phyloP scores from a whole-genome alignment of 2,888 invertebrate genomes.

The Elegia similella region DNA sequence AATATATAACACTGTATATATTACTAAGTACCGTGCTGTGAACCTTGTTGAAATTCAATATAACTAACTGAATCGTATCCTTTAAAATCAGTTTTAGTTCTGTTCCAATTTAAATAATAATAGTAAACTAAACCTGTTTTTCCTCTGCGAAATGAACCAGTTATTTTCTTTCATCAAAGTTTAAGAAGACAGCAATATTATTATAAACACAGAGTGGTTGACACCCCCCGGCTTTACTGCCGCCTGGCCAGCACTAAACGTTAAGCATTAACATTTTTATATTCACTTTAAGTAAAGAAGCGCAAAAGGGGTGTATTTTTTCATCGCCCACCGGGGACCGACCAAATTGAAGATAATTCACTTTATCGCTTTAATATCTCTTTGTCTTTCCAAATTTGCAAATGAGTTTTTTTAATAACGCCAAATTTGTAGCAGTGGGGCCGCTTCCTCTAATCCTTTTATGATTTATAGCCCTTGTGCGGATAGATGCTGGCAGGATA shows the following conservation, averaged over 20 bases:
- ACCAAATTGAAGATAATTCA: constrained; percentile 68
- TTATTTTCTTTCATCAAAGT: constrained; percentile 14
- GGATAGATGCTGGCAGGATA: constrained; percentile 44
- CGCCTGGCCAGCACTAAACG: constrained; percentile 31
- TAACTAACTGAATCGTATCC: no score
- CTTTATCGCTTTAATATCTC: constrained; percentile 77
- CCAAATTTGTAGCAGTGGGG: constrained; percentile 66
- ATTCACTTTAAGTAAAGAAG: constrained; percentile 44
- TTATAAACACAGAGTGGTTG: constrained; percentile 27
- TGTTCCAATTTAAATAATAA: not conserved
- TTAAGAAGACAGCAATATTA: constrained; percentile 16
- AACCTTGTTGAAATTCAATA: no score
- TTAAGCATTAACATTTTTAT: constrained; percentile 62
- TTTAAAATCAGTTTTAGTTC: no score
- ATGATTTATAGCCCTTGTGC: constrained; percentile 65
- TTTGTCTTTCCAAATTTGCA: constrained; percentile 79
- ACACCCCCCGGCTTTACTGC: constrained; percentile 33
- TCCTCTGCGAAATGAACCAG: not conserved
- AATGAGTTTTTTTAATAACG: constrained; percentile 80
- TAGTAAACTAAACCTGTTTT: not conserved
- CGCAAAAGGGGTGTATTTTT: constrained; percentile 52
- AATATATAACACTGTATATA: no score
- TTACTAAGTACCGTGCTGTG: no score
- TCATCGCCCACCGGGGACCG: constrained; percentile 52
- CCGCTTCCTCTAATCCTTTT: constrained; percentile 60